phyloP scores from a whole-genome alignment of 2,888 invertebrate species.

The Phytoseiulus persimilis region DNA sequence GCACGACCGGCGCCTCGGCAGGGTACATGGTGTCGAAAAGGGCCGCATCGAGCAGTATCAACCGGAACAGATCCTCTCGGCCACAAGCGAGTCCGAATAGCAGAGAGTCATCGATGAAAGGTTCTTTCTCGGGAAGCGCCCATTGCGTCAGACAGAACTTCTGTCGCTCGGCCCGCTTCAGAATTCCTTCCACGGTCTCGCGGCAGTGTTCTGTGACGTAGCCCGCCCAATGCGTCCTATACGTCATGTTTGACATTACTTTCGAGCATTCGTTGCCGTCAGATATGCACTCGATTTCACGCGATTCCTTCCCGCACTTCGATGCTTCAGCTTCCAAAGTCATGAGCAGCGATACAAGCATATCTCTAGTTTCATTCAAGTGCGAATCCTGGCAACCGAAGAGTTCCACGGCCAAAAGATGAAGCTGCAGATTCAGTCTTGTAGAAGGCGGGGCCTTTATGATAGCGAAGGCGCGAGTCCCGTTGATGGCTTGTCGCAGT shows the following conservation, averaged over 20 bases:
- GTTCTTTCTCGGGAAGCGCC: conserved; percentile 13
- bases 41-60: conserved; percentile 11
- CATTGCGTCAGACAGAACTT: conserved; percentile 24
- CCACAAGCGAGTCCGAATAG: conserved; percentile 18
- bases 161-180: neutral
- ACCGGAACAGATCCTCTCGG: neutral
- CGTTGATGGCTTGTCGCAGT: neutral
- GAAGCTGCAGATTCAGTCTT: conserved; percentile 24
- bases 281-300: neutral
- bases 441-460: neutral
- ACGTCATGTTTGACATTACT: neutral
- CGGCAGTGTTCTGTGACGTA: neutral
- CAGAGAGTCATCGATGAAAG: neutral
- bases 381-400: neutral
- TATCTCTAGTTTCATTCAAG: neutral
- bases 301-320: neutral
- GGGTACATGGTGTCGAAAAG: neutral
- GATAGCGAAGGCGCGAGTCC: conserved; percentile 14
- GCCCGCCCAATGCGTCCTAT: neutral
- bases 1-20: neutral
- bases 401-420: neutral
- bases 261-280: neutral
- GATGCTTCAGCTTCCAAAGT: neutral
- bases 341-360: neutral
- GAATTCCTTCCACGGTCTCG: neutral